Evolutionary conservation across 2,797 vertebrate species (phyloP), one percentile per base, ranked within the genome.

Genomic region (Lithobates sylvaticus): DNA sequence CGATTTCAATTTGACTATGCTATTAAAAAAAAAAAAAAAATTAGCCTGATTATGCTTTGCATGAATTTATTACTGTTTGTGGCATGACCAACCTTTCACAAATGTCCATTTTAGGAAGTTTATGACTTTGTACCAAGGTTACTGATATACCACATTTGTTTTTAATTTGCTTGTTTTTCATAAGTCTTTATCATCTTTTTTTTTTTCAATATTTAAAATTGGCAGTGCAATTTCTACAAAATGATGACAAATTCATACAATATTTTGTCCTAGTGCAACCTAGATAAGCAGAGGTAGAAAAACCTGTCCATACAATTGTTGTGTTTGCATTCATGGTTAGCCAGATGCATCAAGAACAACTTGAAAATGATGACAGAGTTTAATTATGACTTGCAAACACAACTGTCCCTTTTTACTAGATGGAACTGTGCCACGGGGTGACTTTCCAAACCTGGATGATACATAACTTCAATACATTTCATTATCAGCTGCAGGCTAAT

Each of bases 251-350:
- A 58, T 34, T 39, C 32, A 16, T 34, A 50, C 29, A 69, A 36
- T 58, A 7, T 42, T 27, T 47, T 34, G 10, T 81, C 10, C 10
- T 67, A 67, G 34, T 13, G 69, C n/a, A 10, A 39, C 32, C 23
- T 29, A 82, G 71, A 61, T 36, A 82, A 73, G 32, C 23, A 81
- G 39, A 61, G 73, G 23, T 73, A 71, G 8, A 81, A 23, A 58
- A 84, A 69, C 47, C 61, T 84, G 72, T 65, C 64, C 16, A 68
- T 65, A 27, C 64, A 69, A 23, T 54, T 34, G 76, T 84, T 84
- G 47, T 36, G 29, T 58, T 76, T 70, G 42, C 64, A 76, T 84
- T 67, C 42, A 61, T 81, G 29, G 50, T 68, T 77, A 76, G 36
- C 42, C 73, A 76, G 65, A 84, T 68, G 64, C 29, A 69, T 76